Percentiles rank a stretch among this genome's conserved stretches.
Conservation (phyloP, 2,797 vertebrate species). For the Adrianichthys oophorus region DNA sequence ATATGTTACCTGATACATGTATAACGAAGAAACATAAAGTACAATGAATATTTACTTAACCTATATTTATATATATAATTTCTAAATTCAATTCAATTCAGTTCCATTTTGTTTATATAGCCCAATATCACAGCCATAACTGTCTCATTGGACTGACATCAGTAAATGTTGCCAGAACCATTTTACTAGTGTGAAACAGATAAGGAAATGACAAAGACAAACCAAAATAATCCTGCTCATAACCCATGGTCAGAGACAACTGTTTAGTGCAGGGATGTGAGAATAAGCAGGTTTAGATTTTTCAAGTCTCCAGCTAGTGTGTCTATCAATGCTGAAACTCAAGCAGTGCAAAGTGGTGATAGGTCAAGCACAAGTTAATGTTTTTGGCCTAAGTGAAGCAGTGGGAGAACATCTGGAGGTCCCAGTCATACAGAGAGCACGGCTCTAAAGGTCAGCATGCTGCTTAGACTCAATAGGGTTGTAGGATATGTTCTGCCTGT, state of each 20-base stretch:
- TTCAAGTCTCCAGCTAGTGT: conserved; percentile 7
- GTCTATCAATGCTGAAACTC: conserved; percentile 29
- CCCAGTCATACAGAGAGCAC: conserved; percentile 34
- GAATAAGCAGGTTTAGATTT: conserved; percentile 9
- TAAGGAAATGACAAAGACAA: not conserved
- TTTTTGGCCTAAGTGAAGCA: conserved; percentile 28
- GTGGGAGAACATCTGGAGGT: conserved; percentile 40
- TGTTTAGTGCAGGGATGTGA: conserved; percentile 1
- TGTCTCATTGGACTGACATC: too few species aligned
- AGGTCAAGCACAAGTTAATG: conserved; percentile 33
- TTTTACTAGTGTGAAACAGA: too few species aligned
- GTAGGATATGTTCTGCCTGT: conserved; percentile 33
- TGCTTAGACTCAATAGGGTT: conserved; percentile 24
- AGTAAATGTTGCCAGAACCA: too few species aligned
- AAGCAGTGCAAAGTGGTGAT: conserved; percentile 14
- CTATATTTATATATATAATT: too few species aligned
- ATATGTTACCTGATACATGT: too few species aligned
- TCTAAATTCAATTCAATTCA: too few species aligned
- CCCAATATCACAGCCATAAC: too few species aligned
- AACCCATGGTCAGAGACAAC: not conserved
- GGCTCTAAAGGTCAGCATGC: conserved; percentile 41
- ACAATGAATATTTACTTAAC: too few species aligned
- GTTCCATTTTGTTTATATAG: too few species aligned
- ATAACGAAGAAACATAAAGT: too few species aligned
- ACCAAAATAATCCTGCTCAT: not conserved